These are phyloP conservation scores for Lutjanus argentimaculatus DNA, from an alignment of 2,797 vertebrate genomes.

Conservation along the genomic window DNA sequence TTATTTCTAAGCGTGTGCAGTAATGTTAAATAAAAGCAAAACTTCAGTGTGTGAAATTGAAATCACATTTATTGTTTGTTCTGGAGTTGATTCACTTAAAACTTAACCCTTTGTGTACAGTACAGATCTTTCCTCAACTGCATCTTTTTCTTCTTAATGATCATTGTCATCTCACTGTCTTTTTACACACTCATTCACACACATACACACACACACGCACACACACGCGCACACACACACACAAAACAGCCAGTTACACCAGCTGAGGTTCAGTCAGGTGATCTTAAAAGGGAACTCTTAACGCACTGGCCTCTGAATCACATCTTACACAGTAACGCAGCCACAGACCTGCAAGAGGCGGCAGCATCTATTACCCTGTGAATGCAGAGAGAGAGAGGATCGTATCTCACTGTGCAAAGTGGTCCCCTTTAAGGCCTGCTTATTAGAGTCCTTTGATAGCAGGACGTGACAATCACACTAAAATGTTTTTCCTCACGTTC, in stretches of 20 bases:
- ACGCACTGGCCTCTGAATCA: conserved; percentile 46
- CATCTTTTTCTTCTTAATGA: conserved; percentile 57
- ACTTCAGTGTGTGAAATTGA: conserved; percentile 70
- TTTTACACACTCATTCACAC: conserved; percentile 39
- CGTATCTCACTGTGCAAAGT: conserved; percentile 48
- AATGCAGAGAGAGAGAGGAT: conserved; percentile 38
- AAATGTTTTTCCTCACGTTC: conserved; percentile 54
- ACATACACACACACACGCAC: conserved; percentile 27
- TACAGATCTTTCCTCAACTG: conserved; percentile 71
- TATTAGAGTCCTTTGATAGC: conserved; percentile 76
- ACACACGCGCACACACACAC: conserved; percentile 42
- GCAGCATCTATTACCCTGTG: conserved; percentile 25
- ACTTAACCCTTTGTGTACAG: conserved; percentile 82
- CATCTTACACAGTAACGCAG: conserved; percentile 48
- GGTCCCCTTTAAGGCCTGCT: conserved; percentile 67
- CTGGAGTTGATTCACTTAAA: conserved; percentile 84
- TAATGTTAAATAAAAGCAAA: conserved; percentile 1
- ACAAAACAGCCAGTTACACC: conserved; percentile 63
- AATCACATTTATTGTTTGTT: conserved; percentile 90
- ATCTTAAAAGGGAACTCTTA: conserved; percentile 64
- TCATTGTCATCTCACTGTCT: conserved; percentile 40
- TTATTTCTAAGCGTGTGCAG: no score
- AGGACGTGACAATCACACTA: conserved; percentile 73
- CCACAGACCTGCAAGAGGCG: conserved; percentile 56
- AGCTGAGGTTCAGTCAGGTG: conserved; percentile 66